Evolutionary conservation across 2,888 invertebrate species (phyloP), one percentile per base, ranked within the genome.

Genomic region (Macaria notata): DNA sequence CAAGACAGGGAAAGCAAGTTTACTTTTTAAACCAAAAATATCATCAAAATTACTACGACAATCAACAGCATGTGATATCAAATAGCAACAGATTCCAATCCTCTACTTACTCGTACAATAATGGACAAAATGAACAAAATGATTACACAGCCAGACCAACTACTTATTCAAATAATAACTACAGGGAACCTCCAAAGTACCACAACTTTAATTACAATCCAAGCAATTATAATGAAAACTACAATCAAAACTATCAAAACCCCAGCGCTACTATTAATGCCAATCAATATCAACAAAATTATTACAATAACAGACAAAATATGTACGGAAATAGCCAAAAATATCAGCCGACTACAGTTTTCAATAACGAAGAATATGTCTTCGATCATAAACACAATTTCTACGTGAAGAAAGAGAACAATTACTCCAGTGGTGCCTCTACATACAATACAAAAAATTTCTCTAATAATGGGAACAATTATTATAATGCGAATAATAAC

Each of bases 381-480:
- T 78, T 68, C 62, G 77, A 75, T 59, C 52, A 76, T 56, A 70
- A 68, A 53, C 64, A 77, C 38, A 73, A 74, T 42, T 73, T 73
- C 46, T 74, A 76, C 59, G 69, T 72, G 0, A 72, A 73, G 59
- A 74, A 68, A 57, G 61, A 64, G 6, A 49, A 59, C 3, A 52
- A 49, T 43, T 41, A 56, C 39, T 43, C 46, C 31, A 51, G 49
- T 49, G 49, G 42, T 19, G 44, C 1, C 41, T 8, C 4, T 41
- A 41, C 4, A 41, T 52, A 55, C 3, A 54, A 33, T 36, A 9
- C 9, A 4, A 44, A 45, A 39, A 49, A 8, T 9, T 51, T 52
- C 9, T 39, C 54, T 39, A 47, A 54, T 19, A 45, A 47, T 59
- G 60, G 3, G 55, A 62, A 50, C n/a, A 46, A 44, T 49, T 49